These are phyloP conservation scores for Bambusicola thoracicus DNA, from an alignment of 2,113 vertebrate species.

Conservation along the genomic window DNA sequence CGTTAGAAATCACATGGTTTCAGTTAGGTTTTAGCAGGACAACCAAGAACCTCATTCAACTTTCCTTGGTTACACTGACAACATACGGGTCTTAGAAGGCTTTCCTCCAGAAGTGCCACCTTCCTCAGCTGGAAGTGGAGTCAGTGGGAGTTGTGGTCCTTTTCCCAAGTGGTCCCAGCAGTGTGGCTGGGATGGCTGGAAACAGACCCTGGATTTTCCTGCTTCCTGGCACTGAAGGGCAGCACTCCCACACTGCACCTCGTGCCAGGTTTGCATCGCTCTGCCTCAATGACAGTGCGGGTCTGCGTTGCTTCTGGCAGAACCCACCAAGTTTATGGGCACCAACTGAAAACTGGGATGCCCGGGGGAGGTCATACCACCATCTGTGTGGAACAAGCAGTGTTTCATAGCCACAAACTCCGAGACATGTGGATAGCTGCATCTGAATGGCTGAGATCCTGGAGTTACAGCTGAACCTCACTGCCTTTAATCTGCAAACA, in stretches of 20 bases:
- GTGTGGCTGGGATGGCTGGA: background rate
- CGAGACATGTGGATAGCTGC: background rate
- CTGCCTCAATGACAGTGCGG: background rate
- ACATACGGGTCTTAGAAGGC: too few relatives aligned
- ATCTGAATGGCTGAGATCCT: background rate
- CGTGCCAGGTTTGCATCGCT: background rate
- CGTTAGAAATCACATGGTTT: background rate
- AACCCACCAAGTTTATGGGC: fast-evolving
- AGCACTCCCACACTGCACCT: background rate
- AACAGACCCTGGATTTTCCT: background rate
- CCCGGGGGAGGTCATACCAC: background rate
- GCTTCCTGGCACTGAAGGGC: too few relatives aligned
- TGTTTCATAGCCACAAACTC: background rate
- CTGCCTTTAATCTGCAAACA: conserved; percentile 17
- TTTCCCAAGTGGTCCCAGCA: fast-evolving
- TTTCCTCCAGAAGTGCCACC: fast-evolving
- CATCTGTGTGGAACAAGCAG: background rate
- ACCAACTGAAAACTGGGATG: background rate
- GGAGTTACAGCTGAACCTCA: background rate
- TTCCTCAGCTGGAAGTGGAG: background rate
- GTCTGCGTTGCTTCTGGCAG: background rate
- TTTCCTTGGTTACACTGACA: background rate
- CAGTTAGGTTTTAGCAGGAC: background rate
- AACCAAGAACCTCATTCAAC: background rate
- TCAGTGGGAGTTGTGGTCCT: background rate